phyloP scores from a whole-genome alignment of 2,797 vertebrate genomes.

The Rousettus madagascariensis region DNA sequence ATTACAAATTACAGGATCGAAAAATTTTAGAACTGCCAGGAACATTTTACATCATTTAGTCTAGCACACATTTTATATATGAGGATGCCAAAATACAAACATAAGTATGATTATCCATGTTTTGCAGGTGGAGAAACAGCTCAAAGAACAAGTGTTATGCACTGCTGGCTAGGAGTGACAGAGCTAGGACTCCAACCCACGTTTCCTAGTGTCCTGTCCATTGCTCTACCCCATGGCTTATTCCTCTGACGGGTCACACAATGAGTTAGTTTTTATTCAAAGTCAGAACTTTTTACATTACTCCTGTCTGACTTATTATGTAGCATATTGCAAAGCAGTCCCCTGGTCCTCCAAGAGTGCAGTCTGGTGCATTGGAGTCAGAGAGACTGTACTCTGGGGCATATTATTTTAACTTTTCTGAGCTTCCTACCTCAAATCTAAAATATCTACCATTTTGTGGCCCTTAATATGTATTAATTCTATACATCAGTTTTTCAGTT shows the following conservation, averaged over 20 bases:
- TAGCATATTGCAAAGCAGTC: background rate
- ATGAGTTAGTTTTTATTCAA: background rate
- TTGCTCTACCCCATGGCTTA: background rate
- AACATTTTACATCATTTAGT: background rate
- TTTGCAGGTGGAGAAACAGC: background rate
- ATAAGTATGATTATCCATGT: background rate
- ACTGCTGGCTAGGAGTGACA: background rate
- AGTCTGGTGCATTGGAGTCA: background rate
- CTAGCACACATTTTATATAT: background rate
- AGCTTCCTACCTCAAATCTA: background rate
- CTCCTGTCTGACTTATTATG: background rate
- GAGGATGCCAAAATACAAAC: background rate
- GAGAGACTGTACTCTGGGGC: background rate
- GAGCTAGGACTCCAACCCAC: background rate
- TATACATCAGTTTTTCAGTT: background rate
- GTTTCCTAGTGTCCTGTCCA: background rate
- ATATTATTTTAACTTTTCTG: constrained; percentile 10
- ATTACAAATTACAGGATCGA: constrained; percentile 17
- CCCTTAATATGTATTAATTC: background rate
- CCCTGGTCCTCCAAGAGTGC: background rate
- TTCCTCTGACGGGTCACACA: background rate
- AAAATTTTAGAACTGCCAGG: background rate
- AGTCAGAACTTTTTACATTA: background rate
- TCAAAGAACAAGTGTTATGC: background rate
- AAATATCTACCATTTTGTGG: background rate